phyloP scores from a whole-genome alignment of 1,140 invertebrate species.

The Venustaconcha ellipsiformis region DNA sequence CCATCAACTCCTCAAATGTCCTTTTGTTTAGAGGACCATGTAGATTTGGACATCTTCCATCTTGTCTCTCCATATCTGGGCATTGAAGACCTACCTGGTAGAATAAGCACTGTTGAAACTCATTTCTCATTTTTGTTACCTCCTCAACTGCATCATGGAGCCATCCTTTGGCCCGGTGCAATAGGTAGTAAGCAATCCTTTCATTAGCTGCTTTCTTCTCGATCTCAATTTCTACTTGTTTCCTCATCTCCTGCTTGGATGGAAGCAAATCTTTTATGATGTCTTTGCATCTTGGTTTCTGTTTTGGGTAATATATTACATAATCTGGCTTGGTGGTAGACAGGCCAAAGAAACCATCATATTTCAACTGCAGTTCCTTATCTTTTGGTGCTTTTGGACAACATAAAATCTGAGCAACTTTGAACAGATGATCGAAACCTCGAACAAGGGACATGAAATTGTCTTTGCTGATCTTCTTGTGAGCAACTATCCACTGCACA shows the following conservation, averaged over 20 bases:
- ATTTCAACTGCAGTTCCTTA: constrained; percentile 23
- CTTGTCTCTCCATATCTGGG: neutral
- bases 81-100: constrained; percentile 17
- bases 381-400: constrained; percentile 17
- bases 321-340: constrained; percentile 8
- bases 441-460: constrained; percentile 26
- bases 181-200: constrained; percentile 26
- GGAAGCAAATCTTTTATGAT: constrained; percentile 20
- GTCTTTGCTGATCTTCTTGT: constrained; percentile 1
- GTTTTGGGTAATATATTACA: constrained; percentile 33
- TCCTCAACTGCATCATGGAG: constrained; percentile 7
- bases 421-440: constrained; percentile 31
- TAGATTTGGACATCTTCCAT: too few relatives aligned
- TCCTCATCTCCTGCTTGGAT: constrained; percentile 20
- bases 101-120: constrained; percentile 25
- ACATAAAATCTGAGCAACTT: constrained; percentile 30
- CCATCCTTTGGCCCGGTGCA: constrained; percentile 30
- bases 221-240: constrained; percentile 16
- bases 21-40: too few relatives aligned
- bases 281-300: constrained; percentile 36
- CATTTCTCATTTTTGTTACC: constrained; percentile 18
- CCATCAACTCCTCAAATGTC: too few relatives aligned
- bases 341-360: constrained; percentile 46
- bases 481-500: constrained; percentile 33
- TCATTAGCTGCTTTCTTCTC: constrained; percentile 3